Evolutionary conservation across 2,797 vertebrate genomes (phyloP), one percentile per base, ranked within the genome.

Genomic region (Liparis tanakae): DNA sequence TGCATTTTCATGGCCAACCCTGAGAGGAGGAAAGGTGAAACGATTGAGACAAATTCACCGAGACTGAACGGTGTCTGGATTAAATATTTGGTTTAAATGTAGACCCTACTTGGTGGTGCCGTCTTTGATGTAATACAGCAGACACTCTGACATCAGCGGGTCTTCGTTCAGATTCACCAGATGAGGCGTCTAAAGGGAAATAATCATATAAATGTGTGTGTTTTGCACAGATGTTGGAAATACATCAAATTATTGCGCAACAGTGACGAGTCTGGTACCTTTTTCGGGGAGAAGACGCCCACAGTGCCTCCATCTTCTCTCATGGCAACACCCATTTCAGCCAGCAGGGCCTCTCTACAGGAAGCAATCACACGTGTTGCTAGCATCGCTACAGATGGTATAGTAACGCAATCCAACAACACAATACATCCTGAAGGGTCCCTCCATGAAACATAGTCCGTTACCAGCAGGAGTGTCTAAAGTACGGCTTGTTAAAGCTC

Each of bases 261-360:
- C 30, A 18, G 17, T 17, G 14, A 48, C 1, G 50, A 15, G 17
- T 9, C 12, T 63, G 75, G 70, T 91, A 99, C 98, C 96, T 99
- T 99, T 92, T 99, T 99, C 7, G 98, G 98, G 61, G 98, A 99
- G 91, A 99, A 99, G 46, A 99, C 98, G 0, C 98, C 98, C 70
- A 99, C 86, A 0, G 98, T 99, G 77, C 98, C 98, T 56, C 98
- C 98, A 10, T 99, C 98, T 86, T 99, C 98, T 80, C 98, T 94
- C 96, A 99, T 99, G 83, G 98, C 98, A 65, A 99, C 98, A 0
- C 98, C 98, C 98, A 99, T 99, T 93, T 99, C 98, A 0, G 98
- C 98, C 85, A 99, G 93, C 88, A 99, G 92, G 0, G 98, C 98
- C 88, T 99, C 98, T 91, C 98, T 99, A 82, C 17, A 85, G 59